Evolutionary conservation across 2,888 invertebrate genomes (phyloP).

Genomic region (Leptopilina syphax): DNA sequence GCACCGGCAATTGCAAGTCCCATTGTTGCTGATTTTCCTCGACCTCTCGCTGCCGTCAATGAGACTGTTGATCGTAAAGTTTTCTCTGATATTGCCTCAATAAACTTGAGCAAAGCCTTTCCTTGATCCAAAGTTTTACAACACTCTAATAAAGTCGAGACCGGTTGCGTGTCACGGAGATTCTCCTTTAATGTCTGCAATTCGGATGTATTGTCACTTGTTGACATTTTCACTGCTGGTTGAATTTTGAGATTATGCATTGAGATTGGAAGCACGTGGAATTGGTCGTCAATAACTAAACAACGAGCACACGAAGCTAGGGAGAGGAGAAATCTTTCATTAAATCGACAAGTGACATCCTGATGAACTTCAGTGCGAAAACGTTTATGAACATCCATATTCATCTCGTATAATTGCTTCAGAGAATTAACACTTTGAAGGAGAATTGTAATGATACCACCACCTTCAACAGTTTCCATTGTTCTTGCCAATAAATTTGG

Average conservation of each 20-base stretch:
- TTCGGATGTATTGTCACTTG: conserved; percentile 77
- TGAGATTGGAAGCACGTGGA: conserved; percentile 92
- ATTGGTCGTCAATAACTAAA: conserved; percentile 54
- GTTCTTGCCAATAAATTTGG: conserved; percentile 98
- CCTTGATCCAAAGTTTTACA: conserved; percentile 97
- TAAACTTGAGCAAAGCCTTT: conserved; percentile 93
- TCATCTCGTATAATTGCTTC: conserved; percentile 95
- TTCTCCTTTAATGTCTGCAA: conserved; percentile 88
- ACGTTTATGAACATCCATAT: conserved; percentile 98
- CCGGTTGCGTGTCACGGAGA: conserved; percentile 93
- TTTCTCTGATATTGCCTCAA: conserved; percentile 97
- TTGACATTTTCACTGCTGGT: conserved; percentile 81
- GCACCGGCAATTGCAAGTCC: conserved; percentile 94
- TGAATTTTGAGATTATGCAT: conserved; percentile 91
- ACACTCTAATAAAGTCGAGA: conserved; percentile 90
- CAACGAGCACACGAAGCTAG: conserved; percentile 88
- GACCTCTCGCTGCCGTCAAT: conserved; percentile 96
- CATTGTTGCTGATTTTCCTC: conserved; percentile 98
- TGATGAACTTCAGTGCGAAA: conserved; percentile 97
- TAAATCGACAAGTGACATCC: conserved; percentile 53
- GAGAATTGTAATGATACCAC: conserved; percentile 93
- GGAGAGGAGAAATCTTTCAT: conserved; percentile 94
- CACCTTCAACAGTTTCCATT: conserved; percentile 98
- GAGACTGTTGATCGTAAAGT: conserved; percentile 92
- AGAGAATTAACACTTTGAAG: conserved; percentile 91